Evolutionary conservation across 2,113 vertebrate genomes (phyloP), one percentile per base, ranked within the genome.

Genomic region (Rhabdomys dilectus): DNA sequence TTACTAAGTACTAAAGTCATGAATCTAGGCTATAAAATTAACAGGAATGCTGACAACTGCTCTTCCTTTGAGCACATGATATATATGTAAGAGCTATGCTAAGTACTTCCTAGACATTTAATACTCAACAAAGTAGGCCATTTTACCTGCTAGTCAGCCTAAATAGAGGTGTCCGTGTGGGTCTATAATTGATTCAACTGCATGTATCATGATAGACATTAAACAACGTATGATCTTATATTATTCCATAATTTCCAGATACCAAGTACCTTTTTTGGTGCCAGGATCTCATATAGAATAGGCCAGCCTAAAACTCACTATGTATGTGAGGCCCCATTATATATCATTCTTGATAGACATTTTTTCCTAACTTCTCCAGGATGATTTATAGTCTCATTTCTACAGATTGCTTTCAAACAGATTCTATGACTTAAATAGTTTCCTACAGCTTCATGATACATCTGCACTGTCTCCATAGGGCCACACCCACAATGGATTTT

Each of bases 281-380:
- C 31, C 24, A 42, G 8, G 22, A 4, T 75, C 36, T 73, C 70
- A 31, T 19, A 16, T 31, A 29, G 6, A 53, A 24, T 26, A 72
- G 87, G 36, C 22, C 31, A 24, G 0, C 34, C 45, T 72, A 70
- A 72, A 53, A 72, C 21, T 70, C 29, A 17, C 21, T 72, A 10
- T 75, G 51, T 88, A 31, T 70, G 48, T 48, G 24, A 31, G 24
- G 22, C 21, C 70, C n/a, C 26, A 75, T 72, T 58, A 45, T 45
- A 21, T 45, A 76, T 77, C n/a, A 77, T 48, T 77, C 34, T 62
- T 88, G 36, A 66, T 31, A 58, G 31, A 82, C 5, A 89, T 82
- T 93, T 92, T 64, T 53, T 56, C 48, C 66, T 78, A 88, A 70
- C 29, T 64, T 93, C 24, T 93, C 73, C 17, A 82, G 94, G 93